A percentile compares a stretch with the other conserved stretches of the same genome.
Evolutionary conservation across 23 tunicate species (phyloP).

Genomic region (Styela plicata): DNA sequence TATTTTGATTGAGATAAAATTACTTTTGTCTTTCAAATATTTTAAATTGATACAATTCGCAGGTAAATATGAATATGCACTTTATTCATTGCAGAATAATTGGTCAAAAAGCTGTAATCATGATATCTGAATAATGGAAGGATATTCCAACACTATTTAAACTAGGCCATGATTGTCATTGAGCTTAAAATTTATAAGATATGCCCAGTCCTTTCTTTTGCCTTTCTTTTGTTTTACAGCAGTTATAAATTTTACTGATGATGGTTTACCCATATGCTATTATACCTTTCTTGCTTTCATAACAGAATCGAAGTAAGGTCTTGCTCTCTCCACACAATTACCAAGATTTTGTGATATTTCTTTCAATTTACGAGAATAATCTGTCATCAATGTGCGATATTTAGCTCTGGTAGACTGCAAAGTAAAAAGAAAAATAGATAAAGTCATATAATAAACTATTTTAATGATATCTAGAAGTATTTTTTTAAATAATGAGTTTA

Average conservation of each 20-base stretch:
- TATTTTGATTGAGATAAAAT: too few species aligned
- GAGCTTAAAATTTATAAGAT: background rate
- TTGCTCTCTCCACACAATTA: constrained; percentile 58
- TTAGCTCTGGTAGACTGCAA: constrained; percentile 72
- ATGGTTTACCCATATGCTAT: background rate
- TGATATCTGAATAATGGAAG: too few species aligned
- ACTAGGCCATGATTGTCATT: background rate
- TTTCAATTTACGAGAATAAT: constrained; percentile 72
- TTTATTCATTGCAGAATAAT: too few species aligned
- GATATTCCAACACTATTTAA: too few species aligned
- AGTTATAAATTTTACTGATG: background rate
- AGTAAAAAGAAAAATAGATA: background rate
- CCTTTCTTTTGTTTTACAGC: too few species aligned
- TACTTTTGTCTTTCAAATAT: too few species aligned
- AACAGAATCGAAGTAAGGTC: constrained; percentile 92
- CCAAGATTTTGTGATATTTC: constrained; percentile 74
- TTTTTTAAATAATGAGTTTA: background rate
- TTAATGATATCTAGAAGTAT: too few species aligned
- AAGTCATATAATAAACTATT: too few species aligned
- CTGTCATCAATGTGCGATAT: constrained; percentile 82
- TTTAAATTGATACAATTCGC: too few species aligned
- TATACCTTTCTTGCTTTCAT: constrained; percentile 67
- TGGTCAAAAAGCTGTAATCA: too few species aligned
- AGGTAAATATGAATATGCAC: too few species aligned
- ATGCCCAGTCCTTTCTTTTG: too few species aligned